Conservation (phyloP, 1,140 invertebrate species). For the Zelostemma sp. region DNA sequence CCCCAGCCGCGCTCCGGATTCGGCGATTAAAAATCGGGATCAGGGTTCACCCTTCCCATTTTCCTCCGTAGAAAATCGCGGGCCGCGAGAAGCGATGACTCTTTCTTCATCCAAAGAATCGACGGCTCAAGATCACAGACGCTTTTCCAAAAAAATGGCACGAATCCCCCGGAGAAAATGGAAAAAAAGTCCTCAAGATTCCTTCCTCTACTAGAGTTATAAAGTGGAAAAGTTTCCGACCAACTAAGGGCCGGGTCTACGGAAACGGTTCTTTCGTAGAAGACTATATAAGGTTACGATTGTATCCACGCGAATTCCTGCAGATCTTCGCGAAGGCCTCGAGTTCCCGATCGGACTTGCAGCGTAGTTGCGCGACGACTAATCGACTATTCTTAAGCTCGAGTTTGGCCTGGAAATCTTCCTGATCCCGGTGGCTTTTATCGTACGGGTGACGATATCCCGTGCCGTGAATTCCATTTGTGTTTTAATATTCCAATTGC, state of each 20-base stretch:
- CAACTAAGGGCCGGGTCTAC: neutral
- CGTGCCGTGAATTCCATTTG: too few relatives aligned
- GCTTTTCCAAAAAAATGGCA: too few relatives aligned
- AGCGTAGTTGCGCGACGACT: neutral
- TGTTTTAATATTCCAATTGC: too few relatives aligned
- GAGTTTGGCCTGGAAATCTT: too few relatives aligned
- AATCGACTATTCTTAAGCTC: neutral
- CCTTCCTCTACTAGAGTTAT: neutral
- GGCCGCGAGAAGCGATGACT: too few relatives aligned
- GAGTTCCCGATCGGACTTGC: neutral
- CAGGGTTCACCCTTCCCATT: neutral
- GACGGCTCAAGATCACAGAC: neutral
- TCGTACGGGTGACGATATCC: too few relatives aligned
- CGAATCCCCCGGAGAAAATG: conserved; percentile 6
- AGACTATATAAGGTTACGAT: neutral
- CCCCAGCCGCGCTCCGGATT: too few relatives aligned
- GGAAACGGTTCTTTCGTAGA: neutral
- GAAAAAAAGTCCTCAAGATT: neutral
- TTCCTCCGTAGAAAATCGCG: neutral
- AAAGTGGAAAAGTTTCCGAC: neutral
- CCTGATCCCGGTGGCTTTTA: too few relatives aligned
- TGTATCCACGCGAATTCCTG: neutral
- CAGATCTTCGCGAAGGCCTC: neutral
- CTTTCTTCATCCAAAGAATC: too few relatives aligned
- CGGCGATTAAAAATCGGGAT: too few relatives aligned